Evolutionary conservation across 2,113 vertebrate species (phyloP).

Genomic region (Ranitomeya imitator): DNA sequence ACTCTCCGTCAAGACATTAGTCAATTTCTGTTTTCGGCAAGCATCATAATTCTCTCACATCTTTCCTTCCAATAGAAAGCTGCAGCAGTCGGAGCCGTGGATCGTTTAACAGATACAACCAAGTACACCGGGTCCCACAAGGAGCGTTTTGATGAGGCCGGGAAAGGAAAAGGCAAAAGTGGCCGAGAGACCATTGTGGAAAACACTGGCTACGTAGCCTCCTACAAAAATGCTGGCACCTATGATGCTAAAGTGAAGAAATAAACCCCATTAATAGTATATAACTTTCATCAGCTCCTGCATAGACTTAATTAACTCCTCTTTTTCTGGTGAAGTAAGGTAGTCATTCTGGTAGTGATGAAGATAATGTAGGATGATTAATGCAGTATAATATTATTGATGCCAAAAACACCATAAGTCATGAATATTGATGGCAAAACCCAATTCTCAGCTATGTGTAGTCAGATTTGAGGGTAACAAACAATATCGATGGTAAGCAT

Average conservation of each 20-base stretch:
- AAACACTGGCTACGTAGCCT: constrained; percentile 87
- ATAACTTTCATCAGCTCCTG: not conserved
- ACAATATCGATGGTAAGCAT: not conserved
- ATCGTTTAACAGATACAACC: constrained; percentile 88
- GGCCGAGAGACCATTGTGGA: constrained; percentile 90
- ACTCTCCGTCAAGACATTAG: no score
- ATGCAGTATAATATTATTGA: not conserved
- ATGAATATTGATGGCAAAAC: not conserved
- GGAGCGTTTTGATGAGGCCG: constrained; percentile 87
- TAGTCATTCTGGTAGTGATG: constrained; percentile 3
- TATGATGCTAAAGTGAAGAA: constrained; percentile 86
- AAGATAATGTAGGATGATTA: not conserved
- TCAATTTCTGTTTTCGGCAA: not conserved
- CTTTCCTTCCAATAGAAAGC: constrained; percentile 79
- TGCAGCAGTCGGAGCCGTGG: constrained; percentile 80
- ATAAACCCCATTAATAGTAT: constrained; percentile 60
- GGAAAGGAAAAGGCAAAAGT: constrained; percentile 86
- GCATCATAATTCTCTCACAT: not conserved
- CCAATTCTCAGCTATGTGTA: not conserved
- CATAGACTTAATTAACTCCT: constrained; percentile 24
- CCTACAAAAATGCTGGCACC: constrained; percentile 90
- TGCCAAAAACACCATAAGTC: not conserved
- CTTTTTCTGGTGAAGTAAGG: not conserved
- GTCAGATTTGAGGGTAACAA: not conserved
- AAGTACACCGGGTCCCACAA: constrained; percentile 94